Base-by-base conservation (phyloP, 2,113 vertebrate genomes). In the Thermophis baileyi region DNA sequence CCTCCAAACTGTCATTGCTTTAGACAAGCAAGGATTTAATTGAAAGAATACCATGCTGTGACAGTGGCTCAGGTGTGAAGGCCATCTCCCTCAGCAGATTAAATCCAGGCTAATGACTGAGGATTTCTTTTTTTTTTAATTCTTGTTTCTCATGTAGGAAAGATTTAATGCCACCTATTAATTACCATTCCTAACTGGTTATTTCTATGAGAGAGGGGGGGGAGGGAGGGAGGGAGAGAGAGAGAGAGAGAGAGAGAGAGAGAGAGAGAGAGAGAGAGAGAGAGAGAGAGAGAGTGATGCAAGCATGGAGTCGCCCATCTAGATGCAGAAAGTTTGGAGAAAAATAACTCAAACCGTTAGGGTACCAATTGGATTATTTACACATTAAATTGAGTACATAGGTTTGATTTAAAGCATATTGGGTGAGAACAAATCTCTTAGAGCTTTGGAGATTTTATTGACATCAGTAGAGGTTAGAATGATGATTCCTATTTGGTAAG, bases 31-130 rank as follows among this genome's bases (percentile, higher is more conserved):
- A 94, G 90, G 94, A 94, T 97, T 97, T 98, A 98, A 98, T 96
- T 96, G 97, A 98, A 95, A 97, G 96, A 97, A 98, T 96, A 95
- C 94, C 97, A 95, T 93, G 93, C 96, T 96, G 96, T 95, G 96
- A 94, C 94, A 96, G 94, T 95, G 97, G 97, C 96, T 97, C 96
- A 97, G 97, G 97, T 98, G 95, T 93, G 95, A 97, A 97, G 94
- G 91, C 96, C 96, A 91, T 95, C 97, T 96, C 94, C 96, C 94
- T 94, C 35, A 93, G 96, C 95, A 97, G 97, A 98, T 97, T 97
- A 97, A 98, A 97, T 89, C 93, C 95, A 96, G 0, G 60, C 93
- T 94, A 97, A 97, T 97, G 97, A 97, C 69, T 85, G 95, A 96
- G 95, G 57, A 18, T 93, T 95, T 96, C 96, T 95, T 81, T 93